phyloP scores from a whole-genome alignment of 2,888 invertebrate species.

The Poecilobothrus nobilitatus region DNA sequence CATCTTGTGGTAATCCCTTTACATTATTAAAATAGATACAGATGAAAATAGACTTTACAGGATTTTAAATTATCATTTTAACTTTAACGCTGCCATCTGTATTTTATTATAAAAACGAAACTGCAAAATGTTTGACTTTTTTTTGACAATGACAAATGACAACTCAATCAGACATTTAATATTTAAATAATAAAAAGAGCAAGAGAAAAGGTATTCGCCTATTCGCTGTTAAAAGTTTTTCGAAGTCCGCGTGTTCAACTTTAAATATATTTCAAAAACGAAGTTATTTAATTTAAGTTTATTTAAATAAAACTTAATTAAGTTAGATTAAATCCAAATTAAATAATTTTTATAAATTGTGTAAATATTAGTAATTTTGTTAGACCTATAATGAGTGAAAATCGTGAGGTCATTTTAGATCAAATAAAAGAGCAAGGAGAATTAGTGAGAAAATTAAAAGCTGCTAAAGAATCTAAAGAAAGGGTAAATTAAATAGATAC shows the following conservation, averaged over 20 bases:
- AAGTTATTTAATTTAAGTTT: too few relatives aligned
- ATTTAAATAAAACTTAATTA: too few relatives aligned
- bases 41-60: too few relatives aligned
- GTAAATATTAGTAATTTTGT: background rate
- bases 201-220: background rate
- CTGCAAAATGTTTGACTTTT: background rate
- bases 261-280: too few relatives aligned
- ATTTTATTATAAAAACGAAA: background rate
- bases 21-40: too few relatives aligned
- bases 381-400: slow-evolving; percentile 43
- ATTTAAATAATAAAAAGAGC: background rate
- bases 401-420: slow-evolving; percentile 49
- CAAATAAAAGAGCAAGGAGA: slow-evolving; percentile 68
- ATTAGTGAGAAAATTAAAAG: slow-evolving; percentile 70
- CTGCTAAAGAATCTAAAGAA: slow-evolving; percentile 66
- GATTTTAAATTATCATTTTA: too few relatives aligned
- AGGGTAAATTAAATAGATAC: slow-evolving; percentile 48
- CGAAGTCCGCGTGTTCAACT: background rate
- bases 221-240: background rate
- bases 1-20: too few relatives aligned
- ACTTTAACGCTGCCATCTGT: background rate
- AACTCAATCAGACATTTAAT: too few relatives aligned
- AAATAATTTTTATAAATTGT: background rate
- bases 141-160: too few relatives aligned
- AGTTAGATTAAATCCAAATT: too few relatives aligned